Evolutionary conservation across 1,140 invertebrate species (phyloP).

Genomic region (Neuroterus valhalla): DNA sequence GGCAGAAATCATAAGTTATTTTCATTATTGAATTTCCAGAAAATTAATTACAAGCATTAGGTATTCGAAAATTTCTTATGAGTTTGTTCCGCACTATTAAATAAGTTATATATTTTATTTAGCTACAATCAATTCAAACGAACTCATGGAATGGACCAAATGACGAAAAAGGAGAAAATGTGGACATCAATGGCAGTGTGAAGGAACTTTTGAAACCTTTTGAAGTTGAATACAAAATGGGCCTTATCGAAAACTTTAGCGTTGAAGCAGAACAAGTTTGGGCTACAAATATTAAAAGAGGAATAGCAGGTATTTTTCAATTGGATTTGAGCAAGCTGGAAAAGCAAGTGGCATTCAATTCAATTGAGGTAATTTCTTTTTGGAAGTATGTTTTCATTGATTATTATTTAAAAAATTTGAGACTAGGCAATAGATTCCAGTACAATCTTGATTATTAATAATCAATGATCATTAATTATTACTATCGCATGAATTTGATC

Average conservation of each 20-base stretch:
- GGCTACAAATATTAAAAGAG: constrained; percentile 82
- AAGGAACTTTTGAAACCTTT: constrained; percentile 67
- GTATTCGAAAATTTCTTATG: no score
- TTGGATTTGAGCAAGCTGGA: constrained; percentile 67
- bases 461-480: no score
- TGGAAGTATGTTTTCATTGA: constrained; percentile 2
- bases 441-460: no score
- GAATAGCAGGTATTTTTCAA: constrained; percentile 79
- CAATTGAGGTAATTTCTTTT: constrained; percentile 63
- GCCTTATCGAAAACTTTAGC: constrained; percentile 68
- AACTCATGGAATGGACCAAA: constrained; percentile 64
- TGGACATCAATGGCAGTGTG: constrained; percentile 54
- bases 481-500: no score
- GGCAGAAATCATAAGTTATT: no score
- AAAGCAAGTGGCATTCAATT: constrained; percentile 65
- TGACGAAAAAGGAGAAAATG: constrained; percentile 39
- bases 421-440: no score
- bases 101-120: constrained; percentile 13
- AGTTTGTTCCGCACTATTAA: background rate
- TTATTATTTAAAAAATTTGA: constrained; percentile 27
- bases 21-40: background rate
- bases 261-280: constrained; percentile 76
- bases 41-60: no score
- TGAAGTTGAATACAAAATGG: constrained; percentile 65
- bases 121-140: constrained; percentile 57